Evolutionary conservation across 2,113 vertebrate species (phyloP).

Genomic region (Gymnocephalus cernua): DNA sequence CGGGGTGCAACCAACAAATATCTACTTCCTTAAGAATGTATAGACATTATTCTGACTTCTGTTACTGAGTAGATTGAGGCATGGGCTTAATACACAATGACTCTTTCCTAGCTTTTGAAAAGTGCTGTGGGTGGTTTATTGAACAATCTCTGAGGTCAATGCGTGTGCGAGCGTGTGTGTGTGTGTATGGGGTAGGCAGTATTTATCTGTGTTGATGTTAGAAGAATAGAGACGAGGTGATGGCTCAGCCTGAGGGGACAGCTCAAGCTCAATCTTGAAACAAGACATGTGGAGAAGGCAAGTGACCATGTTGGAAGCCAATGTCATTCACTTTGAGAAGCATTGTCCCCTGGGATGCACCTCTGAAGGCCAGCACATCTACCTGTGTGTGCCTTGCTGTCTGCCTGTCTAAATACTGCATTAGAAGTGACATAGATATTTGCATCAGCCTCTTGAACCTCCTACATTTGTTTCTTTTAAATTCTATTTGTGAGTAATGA

Average conservation of each 20-base stretch:
- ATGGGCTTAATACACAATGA: background rate
- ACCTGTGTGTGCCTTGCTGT: slow-evolving; percentile 1
- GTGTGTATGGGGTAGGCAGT: slow-evolving; percentile 38
- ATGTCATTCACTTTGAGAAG: slow-evolving; percentile 64
- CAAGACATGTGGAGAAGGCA: slow-evolving; percentile 45
- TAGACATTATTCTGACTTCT: background rate
- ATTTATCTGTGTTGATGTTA: slow-evolving; percentile 63
- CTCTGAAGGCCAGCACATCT: slow-evolving; percentile 16
- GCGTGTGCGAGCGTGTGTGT: slow-evolving; percentile 25
- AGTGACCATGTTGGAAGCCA: slow-evolving; percentile 61
- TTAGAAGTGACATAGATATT: slow-evolving; percentile 19
- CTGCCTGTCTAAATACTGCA: slow-evolving; percentile 31
- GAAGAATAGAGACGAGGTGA: slow-evolving; percentile 64
- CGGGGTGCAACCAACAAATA: background rate
- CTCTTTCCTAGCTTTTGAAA: no score
- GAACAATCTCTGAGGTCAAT: slow-evolving; percentile 55
- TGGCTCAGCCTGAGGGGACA: slow-evolving; percentile 52
- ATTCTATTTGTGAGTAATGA: background rate
- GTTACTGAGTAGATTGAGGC: background rate
- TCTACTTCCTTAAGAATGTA: background rate
- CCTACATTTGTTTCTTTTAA: background rate
- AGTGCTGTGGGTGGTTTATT: slow-evolving; percentile 58
- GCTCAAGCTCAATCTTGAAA: slow-evolving; percentile 46
- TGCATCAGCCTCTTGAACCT: background rate
- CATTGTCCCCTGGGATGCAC: slow-evolving; percentile 35